Evolutionary conservation across 2,797 vertebrate species (phyloP).

Genomic region (Chloroceryle inda): DNA sequence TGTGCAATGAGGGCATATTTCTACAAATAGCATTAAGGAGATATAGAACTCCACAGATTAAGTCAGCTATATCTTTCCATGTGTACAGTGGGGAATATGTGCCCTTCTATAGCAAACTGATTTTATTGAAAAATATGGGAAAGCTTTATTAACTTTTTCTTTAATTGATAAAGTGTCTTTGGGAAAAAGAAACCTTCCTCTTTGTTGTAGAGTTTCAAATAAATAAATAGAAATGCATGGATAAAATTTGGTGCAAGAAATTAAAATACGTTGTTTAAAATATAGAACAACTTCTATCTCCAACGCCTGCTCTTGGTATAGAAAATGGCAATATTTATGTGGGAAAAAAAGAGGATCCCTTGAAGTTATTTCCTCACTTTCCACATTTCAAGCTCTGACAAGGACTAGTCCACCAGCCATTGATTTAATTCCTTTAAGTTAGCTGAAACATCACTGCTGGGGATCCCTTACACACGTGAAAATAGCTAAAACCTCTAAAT

Average conservation of each 20-base stretch:
- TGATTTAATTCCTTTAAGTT: background rate
- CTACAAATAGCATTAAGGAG: background rate
- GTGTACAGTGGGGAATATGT: background rate
- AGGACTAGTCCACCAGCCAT: background rate
- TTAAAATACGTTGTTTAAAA: background rate
- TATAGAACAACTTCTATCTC: background rate
- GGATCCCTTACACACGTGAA: background rate
- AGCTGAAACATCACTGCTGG: background rate
- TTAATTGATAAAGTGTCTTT: background rate
- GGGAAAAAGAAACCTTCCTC: background rate
- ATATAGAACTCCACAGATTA: background rate
- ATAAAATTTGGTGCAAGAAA: background rate
- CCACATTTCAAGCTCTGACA: background rate
- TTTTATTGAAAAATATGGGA: background rate
- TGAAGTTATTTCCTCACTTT: background rate
- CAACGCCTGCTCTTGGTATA: background rate
- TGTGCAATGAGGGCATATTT: background rate
- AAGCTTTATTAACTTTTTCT: background rate
- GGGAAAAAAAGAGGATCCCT: rapidly evolving
- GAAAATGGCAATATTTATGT: background rate
- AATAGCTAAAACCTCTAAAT: background rate
- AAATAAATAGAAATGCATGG: background rate
- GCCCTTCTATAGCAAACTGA: background rate
- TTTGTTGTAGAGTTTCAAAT: background rate
- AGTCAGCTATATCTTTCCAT: background rate